phyloP scores from a whole-genome alignment of 2,888 invertebrate species.

The Merodon equestris region DNA sequence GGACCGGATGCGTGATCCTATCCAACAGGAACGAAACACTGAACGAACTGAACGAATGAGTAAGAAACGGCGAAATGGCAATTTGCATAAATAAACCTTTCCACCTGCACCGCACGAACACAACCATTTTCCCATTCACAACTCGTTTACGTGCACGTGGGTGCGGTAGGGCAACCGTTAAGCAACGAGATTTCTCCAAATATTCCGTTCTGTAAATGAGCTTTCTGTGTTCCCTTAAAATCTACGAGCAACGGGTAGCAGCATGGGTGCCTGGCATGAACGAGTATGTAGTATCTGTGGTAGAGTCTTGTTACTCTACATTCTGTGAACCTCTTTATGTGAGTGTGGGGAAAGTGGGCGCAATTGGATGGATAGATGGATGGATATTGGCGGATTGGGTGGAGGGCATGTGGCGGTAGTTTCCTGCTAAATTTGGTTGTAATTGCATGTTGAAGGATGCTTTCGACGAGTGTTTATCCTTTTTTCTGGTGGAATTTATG shows the following conservation, averaged over 20 bases:
- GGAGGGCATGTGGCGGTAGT: background rate
- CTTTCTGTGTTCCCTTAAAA: slow-evolving; percentile 63
- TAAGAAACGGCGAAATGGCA: slow-evolving; percentile 20
- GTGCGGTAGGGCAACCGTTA: slow-evolving; percentile 17
- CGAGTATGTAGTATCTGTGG: slow-evolving; percentile 24
- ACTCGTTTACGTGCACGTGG: slow-evolving; percentile 39
- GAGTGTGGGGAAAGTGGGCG: no score
- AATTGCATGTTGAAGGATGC: slow-evolving; percentile 63
- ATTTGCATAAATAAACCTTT: slow-evolving; percentile 67
- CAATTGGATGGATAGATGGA: slow-evolving; percentile 24
- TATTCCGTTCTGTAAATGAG: slow-evolving; percentile 40
- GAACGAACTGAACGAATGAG: background rate
- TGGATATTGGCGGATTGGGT: background rate
- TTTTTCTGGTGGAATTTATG: slow-evolving; percentile 39
- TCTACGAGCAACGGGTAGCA: no score
- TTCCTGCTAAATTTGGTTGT: slow-evolving; percentile 47
- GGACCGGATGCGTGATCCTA: no score
- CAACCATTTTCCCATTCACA: slow-evolving; percentile 41
- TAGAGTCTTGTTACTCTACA: slow-evolving; percentile 6
- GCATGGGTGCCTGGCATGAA: no score
- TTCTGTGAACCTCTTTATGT: no score
- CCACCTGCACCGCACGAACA: slow-evolving; percentile 44
- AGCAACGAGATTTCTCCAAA: slow-evolving; percentile 1
- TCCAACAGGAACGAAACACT: no score
- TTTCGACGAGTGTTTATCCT: slow-evolving; percentile 52